Evolutionary conservation across 2,888 invertebrate species (phyloP), one percentile per base, ranked within the genome.

Genomic region (Eulithis testata): DNA sequence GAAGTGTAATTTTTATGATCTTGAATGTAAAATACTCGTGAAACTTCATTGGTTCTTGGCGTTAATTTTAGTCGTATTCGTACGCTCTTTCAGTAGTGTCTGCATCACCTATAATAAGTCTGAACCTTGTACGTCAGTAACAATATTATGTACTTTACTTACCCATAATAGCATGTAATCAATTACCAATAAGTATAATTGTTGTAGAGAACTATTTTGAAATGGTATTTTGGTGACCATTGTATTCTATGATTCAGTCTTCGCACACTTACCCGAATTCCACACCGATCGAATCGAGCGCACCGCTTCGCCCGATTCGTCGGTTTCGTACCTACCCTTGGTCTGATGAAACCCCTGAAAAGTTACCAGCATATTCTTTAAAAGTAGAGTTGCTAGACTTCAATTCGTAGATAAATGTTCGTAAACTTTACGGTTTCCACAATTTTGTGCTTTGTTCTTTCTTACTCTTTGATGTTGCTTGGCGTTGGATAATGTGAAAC

Each of bases 341-440:
- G 8, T 40, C 40, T 40, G 40, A 31, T 31, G 4, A 14, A 47
- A 47, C 14, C 2, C 12, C 47, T 47, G 47, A 47, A 47, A 47
- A 49, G 21, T 49, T 0, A 49, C 21, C 21, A 21, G 49, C 49
- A 49, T 79, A 80, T 83, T 77, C 79, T 78, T 84, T 83, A 40
- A 7, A 77, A 79, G 86, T 91, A 91, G 90, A 81, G 90, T 91
- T 91, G 92, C 91, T 91, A 91, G 92, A 90, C 91, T 87, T 89
- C 84, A 84, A 87, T 86, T 87, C 81, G 85, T 91, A 90, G 88
- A 77, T 86, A 80, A 85, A 88, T 86, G 85, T 86, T 87, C 84
- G 82, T 85, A 83, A 77, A 79, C 76, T 82, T 80, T 82, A 81
- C 83, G 82, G 80, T 80, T 82, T 83, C 79, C 81, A 85, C 83